phyloP scores from a whole-genome alignment of 2,113 vertebrate genomes.

The Plecturocebus donacophilus region DNA sequence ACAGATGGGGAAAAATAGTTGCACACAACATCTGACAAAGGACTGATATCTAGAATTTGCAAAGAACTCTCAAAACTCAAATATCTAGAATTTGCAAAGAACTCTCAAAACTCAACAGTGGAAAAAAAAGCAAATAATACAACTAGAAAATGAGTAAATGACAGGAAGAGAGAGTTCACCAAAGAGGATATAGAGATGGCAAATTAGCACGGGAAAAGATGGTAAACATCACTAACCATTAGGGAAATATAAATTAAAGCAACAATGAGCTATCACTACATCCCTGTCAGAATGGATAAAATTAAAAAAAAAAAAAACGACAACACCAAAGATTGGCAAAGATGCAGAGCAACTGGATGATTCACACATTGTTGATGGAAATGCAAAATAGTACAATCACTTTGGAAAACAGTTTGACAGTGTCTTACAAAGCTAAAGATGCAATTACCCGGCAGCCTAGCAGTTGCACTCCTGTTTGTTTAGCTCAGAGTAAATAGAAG shows the following conservation, averaged over 20 bases:
- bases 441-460: rapidly evolving
- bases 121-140: not conserved
- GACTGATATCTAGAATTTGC: not conserved
- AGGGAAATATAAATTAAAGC: not conserved
- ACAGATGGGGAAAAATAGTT: not conserved
- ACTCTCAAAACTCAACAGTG: not conserved
- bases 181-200: not conserved
- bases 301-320: not conserved
- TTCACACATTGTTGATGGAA: not conserved
- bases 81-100: not conserved
- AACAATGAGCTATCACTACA: not conserved
- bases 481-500: not conserved
- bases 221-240: not conserved
- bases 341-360: not conserved
- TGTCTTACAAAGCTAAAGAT: not conserved
- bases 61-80: not conserved
- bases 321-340: not conserved
- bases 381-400: not conserved
- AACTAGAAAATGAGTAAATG: not conserved
- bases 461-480: rapidly evolving
- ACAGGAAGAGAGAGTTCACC: not conserved
- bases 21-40: not conserved
- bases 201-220: not conserved
- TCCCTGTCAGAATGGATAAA: not conserved
- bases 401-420: not conserved